Base-by-base conservation (phyloP, 2,797 vertebrate genomes). In the Nannoperca obscura region DNA sequence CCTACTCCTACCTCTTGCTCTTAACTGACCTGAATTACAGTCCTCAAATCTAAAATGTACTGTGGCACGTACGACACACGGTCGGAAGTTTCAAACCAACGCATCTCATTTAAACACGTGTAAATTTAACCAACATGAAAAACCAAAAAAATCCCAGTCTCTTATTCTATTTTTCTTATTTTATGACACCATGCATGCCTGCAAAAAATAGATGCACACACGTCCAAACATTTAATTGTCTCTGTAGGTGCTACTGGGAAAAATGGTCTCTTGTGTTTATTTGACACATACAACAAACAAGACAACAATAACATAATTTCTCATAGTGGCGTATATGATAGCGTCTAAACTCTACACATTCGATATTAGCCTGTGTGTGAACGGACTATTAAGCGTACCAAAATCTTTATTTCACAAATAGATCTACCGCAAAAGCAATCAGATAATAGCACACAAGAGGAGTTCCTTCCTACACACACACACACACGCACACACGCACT, bases 391-490 rank as follows among this genome's bases (percentile, higher is more conserved):
- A 82, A 64, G 49, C 50, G 5, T 58, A 62, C 14, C 20, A 38
- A 61, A 32, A 68, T 50, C 20, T 58, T 64, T 74, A 60, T 53
- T 71, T 71, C 17, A 70, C 47, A 61, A 72, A 71, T 30, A 65
- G 36, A 70, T 74, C 20, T 47, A 59, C 17, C 20, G 53, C 49
- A 32, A 30, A 70, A 73, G 27, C 58, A 52, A 73, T 73, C 46
- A 70, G 38, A 85, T 50, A 55, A 1, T 60, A 78, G 42, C 38
- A 67, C 34, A 53, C 62, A 47, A 32, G 47, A 71, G 30, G 17
- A 24, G 34, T 42, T 61, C 3, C 3, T 22, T 58, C 42, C 54
- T 34, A 67, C 8, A 65, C 40, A 36, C 52, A 65, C 12, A 62
- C 44, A 24, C 58, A 61, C 12, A 61, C 53, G 55, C 44, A 30